Evolutionary conservation across 2,888 invertebrate genomes (phyloP), one percentile per base, ranked within the genome.

Genomic region (Empis livida): DNA sequence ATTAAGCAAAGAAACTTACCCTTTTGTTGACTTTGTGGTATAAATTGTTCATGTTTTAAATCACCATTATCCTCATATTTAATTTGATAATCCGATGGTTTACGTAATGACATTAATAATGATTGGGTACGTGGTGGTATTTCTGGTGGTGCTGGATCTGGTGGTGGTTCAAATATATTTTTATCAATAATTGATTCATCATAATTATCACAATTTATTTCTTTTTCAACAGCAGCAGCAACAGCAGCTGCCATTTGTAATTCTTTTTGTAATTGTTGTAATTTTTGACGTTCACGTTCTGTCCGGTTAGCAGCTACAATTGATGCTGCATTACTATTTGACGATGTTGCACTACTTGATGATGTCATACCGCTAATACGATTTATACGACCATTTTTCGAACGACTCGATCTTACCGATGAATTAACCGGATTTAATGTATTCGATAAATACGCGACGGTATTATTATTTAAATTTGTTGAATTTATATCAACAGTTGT

Each of bases 61-160:
- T 70, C 69, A 50, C 64, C 64, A 53, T 64, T 66, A 49, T 68
- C 67, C 50, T 68, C 70, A 52, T 64, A 67, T 53, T 70, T 67
- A 30, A 70, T 57, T 55, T 67, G 67, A 55, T 68, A 68, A 55
- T 69, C 68, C 49, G 68, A 67, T 48, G 66, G 62, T 56, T 68
- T 68, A 47, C 66, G 62, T 53, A 68, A 57, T 47, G 68, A 68
- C 61, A 68, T 62, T 17, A 86, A 80, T 50, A 88, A 73, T 43
- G 88, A 88, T 14, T 86, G 87, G 2, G 88, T 87, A 39, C 88
- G 75, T n/a, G 87, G 87, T 32, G 88, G 88, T 44, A 88, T 83
- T 71, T 87, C 87, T 3, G 87, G 88, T 8, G 88, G 88, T 44
- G 87, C 87, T 2, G 88, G 88, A 61, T 88, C 87, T 4, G 87